phyloP scores from a whole-genome alignment of 2,113 vertebrate species.

The Cebidichthys violaceus region DNA sequence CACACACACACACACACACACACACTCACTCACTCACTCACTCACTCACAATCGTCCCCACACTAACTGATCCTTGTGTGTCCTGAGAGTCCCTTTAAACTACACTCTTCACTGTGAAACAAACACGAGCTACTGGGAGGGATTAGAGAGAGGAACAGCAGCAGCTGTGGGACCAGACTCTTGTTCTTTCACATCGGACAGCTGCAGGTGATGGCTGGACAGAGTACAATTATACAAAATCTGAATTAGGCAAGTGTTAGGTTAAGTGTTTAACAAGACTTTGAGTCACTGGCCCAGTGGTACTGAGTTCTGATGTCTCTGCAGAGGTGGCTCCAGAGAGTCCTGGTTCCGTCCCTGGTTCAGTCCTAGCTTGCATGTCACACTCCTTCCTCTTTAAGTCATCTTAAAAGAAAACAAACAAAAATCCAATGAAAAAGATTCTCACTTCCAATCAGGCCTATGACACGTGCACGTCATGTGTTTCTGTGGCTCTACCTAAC shows the following conservation, averaged over 20 bases:
- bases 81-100: slow-evolving; percentile 59
- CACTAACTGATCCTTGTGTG: slow-evolving; percentile 49
- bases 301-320: background rate
- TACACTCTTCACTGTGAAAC: slow-evolving; percentile 42
- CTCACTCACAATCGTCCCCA: slow-evolving; percentile 37
- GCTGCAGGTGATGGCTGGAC: background rate
- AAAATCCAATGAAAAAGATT: background rate
- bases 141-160: slow-evolving; percentile 34
- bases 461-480: no score
- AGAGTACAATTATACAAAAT: background rate
- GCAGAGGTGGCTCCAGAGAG: background rate
- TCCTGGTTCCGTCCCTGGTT: background rate
- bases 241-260: no score
- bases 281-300: background rate
- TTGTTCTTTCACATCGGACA: background rate
- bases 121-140: slow-evolving; percentile 35
- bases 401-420: background rate
- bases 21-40: no score
- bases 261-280: background rate
- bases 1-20: no score
- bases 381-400: background rate
- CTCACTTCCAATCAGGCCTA: background rate
- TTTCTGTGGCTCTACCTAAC: background rate
- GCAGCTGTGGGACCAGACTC: slow-evolving; percentile 14
- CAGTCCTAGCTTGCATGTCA: background rate